A percentile compares a stretch with the other conserved stretches of the same genome.
Evolutionary conservation across 2,888 invertebrate genomes (phyloP).

Genomic region (Pimpla rufipes): DNA sequence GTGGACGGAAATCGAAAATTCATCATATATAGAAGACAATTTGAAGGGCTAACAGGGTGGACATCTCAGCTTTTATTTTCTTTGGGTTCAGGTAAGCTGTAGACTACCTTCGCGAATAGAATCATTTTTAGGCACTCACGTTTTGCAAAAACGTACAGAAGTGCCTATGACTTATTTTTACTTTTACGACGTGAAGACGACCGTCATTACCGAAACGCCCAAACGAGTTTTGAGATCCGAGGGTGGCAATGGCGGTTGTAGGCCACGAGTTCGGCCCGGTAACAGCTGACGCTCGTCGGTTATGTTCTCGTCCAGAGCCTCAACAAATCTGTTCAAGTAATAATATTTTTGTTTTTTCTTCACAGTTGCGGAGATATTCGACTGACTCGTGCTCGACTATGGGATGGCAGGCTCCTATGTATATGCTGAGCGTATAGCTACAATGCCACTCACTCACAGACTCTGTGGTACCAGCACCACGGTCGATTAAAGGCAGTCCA

Average conservation of each 20-base stretch:
- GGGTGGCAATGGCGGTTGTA: neutral
- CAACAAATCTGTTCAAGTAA: constrained; percentile 46
- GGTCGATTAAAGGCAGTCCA: constrained; percentile 57
- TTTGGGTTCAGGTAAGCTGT: too few species aligned
- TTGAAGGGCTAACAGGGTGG: too few species aligned
- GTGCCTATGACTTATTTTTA: too few species aligned
- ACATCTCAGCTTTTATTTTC: too few species aligned
- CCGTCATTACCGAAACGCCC: neutral
- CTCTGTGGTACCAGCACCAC: neutral
- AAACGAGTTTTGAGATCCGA: neutral
- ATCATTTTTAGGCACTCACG: neutral
- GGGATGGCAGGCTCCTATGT: neutral
- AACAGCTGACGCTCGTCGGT: constrained; percentile 37
- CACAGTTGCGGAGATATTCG: constrained; percentile 11
- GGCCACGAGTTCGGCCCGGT: constrained; percentile 2
- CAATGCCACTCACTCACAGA: constrained; percentile 1
- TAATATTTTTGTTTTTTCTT: constrained; percentile 38
- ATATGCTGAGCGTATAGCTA: neutral
- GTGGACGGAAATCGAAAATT: too few species aligned
- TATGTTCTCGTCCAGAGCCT: constrained; percentile 6
- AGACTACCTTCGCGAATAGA: neutral
- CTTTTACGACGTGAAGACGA: neutral
- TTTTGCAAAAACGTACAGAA: too few species aligned
- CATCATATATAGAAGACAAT: too few species aligned
- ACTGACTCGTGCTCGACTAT: neutral